Conservation (phyloP, 1,140 invertebrate genomes). For the Pissodes strobi region DNA sequence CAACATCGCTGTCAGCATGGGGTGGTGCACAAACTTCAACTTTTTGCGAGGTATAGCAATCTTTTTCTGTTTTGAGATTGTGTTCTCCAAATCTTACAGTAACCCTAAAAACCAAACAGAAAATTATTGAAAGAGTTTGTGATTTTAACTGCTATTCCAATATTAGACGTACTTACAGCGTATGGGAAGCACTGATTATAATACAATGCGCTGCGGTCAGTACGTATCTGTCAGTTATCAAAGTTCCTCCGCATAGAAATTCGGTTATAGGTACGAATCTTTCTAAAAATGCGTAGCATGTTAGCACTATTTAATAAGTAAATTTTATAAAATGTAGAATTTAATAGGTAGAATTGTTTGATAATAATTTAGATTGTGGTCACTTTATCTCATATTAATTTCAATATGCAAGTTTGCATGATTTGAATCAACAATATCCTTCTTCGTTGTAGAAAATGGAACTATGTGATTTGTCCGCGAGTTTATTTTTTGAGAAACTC, state of each 20-base stretch:
- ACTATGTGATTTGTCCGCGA: no score
- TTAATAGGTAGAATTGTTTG: no score
- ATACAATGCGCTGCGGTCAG: conserved; percentile 80
- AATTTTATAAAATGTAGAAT: no score
- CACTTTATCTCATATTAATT: no score
- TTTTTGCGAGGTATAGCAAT: conserved; percentile 58
- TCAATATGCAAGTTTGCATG: no score
- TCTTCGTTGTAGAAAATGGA: no score
- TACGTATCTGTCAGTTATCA: conserved; percentile 77
- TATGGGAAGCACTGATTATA: conserved; percentile 63
- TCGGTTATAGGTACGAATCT: conserved; percentile 23
- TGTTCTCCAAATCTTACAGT: conserved; percentile 80
- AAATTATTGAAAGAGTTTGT: conserved; percentile 10
- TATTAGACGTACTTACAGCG: conserved; percentile 39
- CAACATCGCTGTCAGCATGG: conserved; percentile 54
- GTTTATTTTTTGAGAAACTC: no score
- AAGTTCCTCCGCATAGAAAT: conserved; percentile 60
- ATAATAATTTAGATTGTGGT: no score
- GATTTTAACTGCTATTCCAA: background rate
- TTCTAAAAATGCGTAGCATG: no score
- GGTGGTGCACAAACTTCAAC: conserved; percentile 52
- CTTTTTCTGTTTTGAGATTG: conserved; percentile 62
- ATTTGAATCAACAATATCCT: no score
- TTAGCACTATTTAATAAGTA: no score
- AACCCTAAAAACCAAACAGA: conserved; percentile 66